These are phyloP conservation scores for Oreochromis grahami DNA, from an alignment of 2,797 vertebrate species.

Conservation along the genomic window DNA sequence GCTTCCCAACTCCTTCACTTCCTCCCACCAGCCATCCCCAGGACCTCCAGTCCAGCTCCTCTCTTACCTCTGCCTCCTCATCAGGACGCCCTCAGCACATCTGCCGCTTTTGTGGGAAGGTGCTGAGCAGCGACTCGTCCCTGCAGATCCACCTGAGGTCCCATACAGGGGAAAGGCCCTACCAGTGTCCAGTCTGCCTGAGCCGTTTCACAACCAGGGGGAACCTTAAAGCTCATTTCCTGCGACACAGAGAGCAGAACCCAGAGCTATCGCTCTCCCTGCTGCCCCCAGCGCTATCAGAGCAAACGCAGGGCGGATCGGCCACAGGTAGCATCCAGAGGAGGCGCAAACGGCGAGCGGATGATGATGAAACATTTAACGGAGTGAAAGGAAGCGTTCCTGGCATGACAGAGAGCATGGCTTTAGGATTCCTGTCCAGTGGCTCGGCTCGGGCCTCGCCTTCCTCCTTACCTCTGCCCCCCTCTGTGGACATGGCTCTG, in stretches of 20 bases:
- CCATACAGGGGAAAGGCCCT: conserved; percentile 91
- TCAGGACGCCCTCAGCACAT: conserved; percentile 77
- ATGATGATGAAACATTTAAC: conserved; percentile 74
- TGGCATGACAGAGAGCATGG: conserved; percentile 71
- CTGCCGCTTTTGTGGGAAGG: conserved; percentile 90
- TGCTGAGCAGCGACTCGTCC: conserved; percentile 90
- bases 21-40: conserved; percentile 64
- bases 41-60: conserved; percentile 68
- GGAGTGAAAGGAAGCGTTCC: conserved; percentile 71
- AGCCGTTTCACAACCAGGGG: conserved; percentile 93
- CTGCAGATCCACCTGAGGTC: conserved; percentile 92
- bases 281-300: conserved; percentile 84
- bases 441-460: conserved; percentile 66
- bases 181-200: conserved; percentile 90
- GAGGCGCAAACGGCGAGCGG: conserved; percentile 75
- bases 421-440: conserved; percentile 74
- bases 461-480: conserved; percentile 78
- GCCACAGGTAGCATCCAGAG: conserved; percentile 56
- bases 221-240: conserved; percentile 92
- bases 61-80: conserved; percentile 52
- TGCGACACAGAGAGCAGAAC: conserved; percentile 89
- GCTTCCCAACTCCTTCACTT: conserved; percentile 67
- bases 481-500: conserved; percentile 80
- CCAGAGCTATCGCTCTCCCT: conserved; percentile 90
- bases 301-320: conserved; percentile 59